phyloP scores from a whole-genome alignment of 2,113 vertebrate species.

The Nasalis larvatus region DNA sequence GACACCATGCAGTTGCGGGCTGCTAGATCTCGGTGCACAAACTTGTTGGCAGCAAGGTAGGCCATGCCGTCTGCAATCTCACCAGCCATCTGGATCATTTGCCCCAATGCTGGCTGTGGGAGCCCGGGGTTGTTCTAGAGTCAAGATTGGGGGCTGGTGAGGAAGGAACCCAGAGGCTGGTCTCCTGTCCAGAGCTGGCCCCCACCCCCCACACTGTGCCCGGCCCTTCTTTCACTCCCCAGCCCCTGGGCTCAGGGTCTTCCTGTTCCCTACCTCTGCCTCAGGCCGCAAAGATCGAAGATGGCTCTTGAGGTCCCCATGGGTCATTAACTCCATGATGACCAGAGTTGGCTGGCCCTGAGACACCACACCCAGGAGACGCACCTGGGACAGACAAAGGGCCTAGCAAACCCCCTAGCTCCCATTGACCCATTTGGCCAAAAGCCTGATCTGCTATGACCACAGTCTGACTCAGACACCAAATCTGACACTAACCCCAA shows the following conservation, averaged over 20 bases:
- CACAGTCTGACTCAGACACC: not conserved
- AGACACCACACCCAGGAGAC: conserved; percentile 87
- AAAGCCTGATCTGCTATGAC: not conserved
- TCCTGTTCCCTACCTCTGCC: conserved; percentile 81
- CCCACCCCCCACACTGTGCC: not conserved
- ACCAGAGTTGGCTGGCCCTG: conserved; percentile 88
- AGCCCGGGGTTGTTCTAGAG: conserved; percentile 84
- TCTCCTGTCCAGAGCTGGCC: not conserved
- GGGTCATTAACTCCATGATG: conserved; percentile 91
- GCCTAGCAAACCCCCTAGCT: not conserved
- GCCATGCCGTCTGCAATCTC: conserved; percentile 90
- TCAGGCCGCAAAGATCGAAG: conserved; percentile 85
- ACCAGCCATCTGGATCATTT: conserved; percentile 90
- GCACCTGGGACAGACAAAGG: conserved; percentile 79
- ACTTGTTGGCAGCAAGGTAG: conserved; percentile 89
- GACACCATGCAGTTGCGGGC: conserved; percentile 92
- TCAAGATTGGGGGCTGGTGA: not conserved
- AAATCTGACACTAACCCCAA: not conserved
- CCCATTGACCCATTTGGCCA: not conserved
- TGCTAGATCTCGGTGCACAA: conserved; percentile 88
- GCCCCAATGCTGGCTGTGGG: conserved; percentile 75
- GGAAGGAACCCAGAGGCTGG: not conserved
- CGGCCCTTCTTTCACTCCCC: not conserved
- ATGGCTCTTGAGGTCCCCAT: conserved; percentile 88
- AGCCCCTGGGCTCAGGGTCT: not conserved